Base-by-base conservation (phyloP, 2,113 vertebrate species). In the Rhadina sibilatrix region DNA sequence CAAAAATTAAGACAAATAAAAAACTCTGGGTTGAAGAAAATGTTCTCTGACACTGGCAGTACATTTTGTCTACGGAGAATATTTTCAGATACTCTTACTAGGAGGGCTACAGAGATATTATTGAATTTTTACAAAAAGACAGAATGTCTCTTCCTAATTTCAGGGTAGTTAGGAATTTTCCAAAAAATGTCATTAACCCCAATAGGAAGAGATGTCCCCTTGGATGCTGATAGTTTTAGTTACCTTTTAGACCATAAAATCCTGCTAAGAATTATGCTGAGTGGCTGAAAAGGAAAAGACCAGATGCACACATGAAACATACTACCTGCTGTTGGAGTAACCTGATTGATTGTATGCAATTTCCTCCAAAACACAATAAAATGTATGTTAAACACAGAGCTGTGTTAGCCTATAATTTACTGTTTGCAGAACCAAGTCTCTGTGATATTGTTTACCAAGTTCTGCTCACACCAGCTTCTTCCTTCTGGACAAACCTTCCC, bases 291-390 rank as follows among this genome's bases (percentile, higher is more conserved):
- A 89, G 40, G 52, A 61, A 75, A 86, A 78, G 28, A 70, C 28
- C 83, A 83, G 78, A 60, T 2, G 4, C n/a, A 76, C 33, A 71
- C 31, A 24, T 13, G 33, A 49, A 95, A 49, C 15, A 22, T 72
- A 60, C 33, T n/a, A 35, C n/a, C 33, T 76, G 65, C 76, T 90
- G 52, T 57, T 97, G 86, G 74, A 95, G 81, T 87, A 75, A 78
- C 49, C 72, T 89, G 37, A 83, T 46, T 61, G 87, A 88, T n/a
- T 93, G 90, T 93, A 92, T 44, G 50, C 52, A 76, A 20, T 82
- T 92, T 90, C 75, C 72, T 89, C 53, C 30, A 60, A 78, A 92
- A 93, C 56, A 87, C 68, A 96, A 94, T 97, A 97, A 97, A 97
- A 83, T 68, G 10, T 57, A 56, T 49, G n/a, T 94, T 69, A 95